Base-by-base conservation (phyloP, 1,140 invertebrate species). In the Brachionus paranguensis region DNA sequence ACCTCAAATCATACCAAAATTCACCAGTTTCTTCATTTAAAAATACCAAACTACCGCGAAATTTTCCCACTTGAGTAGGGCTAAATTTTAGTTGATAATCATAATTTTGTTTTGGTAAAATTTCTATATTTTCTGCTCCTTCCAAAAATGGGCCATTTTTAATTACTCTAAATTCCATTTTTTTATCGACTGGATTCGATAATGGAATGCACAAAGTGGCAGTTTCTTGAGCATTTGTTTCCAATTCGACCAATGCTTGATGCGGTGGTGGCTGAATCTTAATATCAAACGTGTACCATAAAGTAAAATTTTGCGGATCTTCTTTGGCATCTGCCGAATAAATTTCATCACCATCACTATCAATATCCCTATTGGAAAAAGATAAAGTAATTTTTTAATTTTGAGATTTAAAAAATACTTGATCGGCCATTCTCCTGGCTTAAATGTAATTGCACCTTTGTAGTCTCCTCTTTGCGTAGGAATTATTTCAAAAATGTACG, bases 271-370 rank as follows among this genome's bases (percentile, higher is more conserved):
- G 88, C 53, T 86, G 86, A 20, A 89, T 86, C 43, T 86, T 86
- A n/a, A 89, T 85, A 47, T 88, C 87, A 12, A 89, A 14, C 2
- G 87, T 86, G 84, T 88, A 90, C 89, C 89, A 90, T n/a, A 90
- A 85, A 14, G 87, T 84, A 86, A 88, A 88, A 17, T 87, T 84
- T 70, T 86, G 87, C n/a, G 87, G 85, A 27, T 84, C 70, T n/a
- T 64, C 72, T 53, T 87, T 86, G 12, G 86, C 86, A 43, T 87
- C 87, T 7, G 86, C 85, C 27, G 86, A 84, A 60, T 85, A 85
- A 29, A 88, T 85, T 83, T 89, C 88, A 85, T 90, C 89, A 47
- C 88, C 88, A 86, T 90, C 89, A 86, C 88, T 89, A 85, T 90
- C 89, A 8, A 89, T 84, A 81, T 89, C 88, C 64, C 89, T 89